Evolutionary conservation across 1,140 invertebrate species (phyloP), one percentile per base, ranked within the genome.

Genomic region (Ceratina australensis): DNA sequence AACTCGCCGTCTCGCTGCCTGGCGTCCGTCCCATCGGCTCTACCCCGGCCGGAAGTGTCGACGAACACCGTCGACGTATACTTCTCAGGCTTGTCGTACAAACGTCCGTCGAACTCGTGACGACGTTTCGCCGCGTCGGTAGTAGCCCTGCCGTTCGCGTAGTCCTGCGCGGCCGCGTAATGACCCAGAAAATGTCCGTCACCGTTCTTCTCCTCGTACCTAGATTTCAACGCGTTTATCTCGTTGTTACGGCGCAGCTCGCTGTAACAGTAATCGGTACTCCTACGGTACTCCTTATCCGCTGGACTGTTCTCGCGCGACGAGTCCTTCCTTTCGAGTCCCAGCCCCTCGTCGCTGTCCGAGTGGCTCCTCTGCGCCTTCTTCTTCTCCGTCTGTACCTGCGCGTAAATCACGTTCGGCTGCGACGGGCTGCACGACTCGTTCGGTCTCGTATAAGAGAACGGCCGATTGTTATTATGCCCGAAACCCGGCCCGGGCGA

Each of bases 331-430:
- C 94, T 94, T 84, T 96, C 95, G 42, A 95, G 93, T 12, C 95
- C 95, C 0, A 96, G 87, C 0, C 95, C 95, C 88, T 96, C 95
- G 83, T 96, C 95, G 88, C 96, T 96, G 88, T 96, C 95, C 24
- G 94, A 95, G 79, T 94, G 84, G 84, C 93, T 91, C 76, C 92
- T 87, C 88, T 93, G 86, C 81, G 93, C 86, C 80, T 93, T 93
- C 80, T 93, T 93, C 74, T 93, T 92, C 72, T 94, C 93, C 77
- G 93, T 93, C 13, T 96, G 95, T 16, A 96, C 95, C 89, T 96
- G 95, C 18, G 96, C 95, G 88, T 96, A 96, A 63, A 96, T 96
- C 18, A 96, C 94, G 24, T 90, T 77, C 66, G 88, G 85, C 68
- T 89, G 89, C 3, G 87, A 86, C 15, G 83, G 75, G n/a, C 77